These are phyloP conservation scores for Holacanthella duospinosa DNA, from an alignment of 2,888 invertebrate species.

Conservation along the genomic window DNA sequence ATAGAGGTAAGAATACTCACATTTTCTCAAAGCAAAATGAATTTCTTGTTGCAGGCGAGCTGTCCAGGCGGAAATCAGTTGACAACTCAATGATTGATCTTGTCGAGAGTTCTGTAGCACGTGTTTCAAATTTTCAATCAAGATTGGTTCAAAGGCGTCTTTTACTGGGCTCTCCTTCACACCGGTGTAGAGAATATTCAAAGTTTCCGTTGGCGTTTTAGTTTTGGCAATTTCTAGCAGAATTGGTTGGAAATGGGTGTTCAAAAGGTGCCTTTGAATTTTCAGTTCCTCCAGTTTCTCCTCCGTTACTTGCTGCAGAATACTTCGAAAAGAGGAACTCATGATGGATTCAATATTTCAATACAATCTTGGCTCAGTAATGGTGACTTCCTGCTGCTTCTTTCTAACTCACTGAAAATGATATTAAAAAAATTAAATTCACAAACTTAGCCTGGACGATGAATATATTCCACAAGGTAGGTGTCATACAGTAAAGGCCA, in stretches of 20 bases:
- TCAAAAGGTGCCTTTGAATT: no score
- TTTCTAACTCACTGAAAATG: no score
- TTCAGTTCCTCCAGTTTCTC: constrained; percentile 29
- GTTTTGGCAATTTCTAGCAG: no score
- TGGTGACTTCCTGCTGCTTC: no score
- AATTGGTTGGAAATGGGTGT: no score
- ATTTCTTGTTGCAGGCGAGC: constrained; percentile 3
- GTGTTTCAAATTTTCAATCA: constrained; percentile 16
- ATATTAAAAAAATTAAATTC: no score
- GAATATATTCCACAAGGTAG: no score
- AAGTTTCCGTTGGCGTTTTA: no score
- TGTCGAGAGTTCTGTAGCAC: constrained; percentile 16
- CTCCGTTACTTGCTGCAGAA: constrained; percentile 26
- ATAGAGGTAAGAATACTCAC: constrained; percentile 20
- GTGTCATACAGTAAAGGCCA: no score
- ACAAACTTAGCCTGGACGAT: no score
- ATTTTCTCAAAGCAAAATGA: constrained; percentile 2
- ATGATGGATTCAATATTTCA: no score
- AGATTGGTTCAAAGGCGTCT: constrained; percentile 9
- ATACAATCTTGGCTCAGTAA: no score
- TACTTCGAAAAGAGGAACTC: constrained; percentile 7
- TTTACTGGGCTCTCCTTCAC: constrained; percentile 16
- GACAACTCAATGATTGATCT: constrained; percentile 11
- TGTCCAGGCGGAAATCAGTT: constrained; percentile 8
- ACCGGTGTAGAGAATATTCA: constrained; percentile 15